Percentiles rank a stretch among this genome's conserved stretches.
Conservation (phyloP, 2,113 vertebrate species). For the Pleuronectes platessa region DNA sequence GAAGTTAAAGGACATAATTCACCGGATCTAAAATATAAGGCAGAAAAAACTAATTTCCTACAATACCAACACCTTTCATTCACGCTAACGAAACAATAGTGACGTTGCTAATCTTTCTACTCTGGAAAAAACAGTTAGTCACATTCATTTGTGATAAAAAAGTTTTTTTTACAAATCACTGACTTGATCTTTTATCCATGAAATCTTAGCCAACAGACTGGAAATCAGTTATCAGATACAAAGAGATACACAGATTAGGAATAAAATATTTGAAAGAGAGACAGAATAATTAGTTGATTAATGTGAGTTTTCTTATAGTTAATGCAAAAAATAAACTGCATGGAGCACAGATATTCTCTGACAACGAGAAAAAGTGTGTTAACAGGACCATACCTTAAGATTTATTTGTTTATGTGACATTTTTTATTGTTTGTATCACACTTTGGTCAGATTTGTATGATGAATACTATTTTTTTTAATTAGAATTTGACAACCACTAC, state of each 20-base stretch:
- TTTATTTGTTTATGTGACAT: background rate
- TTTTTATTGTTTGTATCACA: background rate
- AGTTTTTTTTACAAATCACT: no score
- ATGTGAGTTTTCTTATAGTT: no score
- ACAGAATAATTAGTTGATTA: no score
- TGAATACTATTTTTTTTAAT: no score
- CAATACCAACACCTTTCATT: background rate
- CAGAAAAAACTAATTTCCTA: background rate
- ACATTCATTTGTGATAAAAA: no score
- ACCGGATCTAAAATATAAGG: background rate
- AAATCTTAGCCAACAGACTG: no score
- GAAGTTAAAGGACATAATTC: slow-evolving; percentile 14
- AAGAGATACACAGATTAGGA: background rate
- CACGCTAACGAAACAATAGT: background rate
- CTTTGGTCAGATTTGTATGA: background rate
- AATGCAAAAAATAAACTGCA: no score
- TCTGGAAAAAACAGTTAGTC: no score
- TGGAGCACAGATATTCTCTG: no score
- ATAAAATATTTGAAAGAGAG: background rate
- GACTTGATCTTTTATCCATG: no score
- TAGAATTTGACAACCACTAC: background rate
- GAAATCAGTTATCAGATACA: background rate
- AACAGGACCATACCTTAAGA: background rate
- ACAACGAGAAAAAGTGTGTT: background rate
- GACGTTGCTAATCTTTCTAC: background rate